These are phyloP conservation scores for Drosophila seguyi DNA, from an alignment of 1,140 invertebrate genomes.

Conservation along the genomic window DNA sequence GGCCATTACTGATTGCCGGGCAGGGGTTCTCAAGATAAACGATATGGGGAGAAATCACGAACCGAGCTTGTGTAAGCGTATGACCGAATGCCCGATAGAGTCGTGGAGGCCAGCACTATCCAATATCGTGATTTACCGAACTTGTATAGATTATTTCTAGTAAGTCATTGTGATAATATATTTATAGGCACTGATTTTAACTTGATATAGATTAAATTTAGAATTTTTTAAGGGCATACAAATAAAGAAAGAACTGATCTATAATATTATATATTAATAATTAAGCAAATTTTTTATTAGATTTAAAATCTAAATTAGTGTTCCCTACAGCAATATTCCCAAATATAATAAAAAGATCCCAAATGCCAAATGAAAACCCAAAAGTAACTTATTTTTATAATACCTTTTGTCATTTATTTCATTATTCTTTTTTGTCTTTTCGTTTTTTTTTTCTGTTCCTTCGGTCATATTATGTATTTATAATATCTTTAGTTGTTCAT, in stretches of 20 bases:
- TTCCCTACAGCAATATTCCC: rapidly evolving
- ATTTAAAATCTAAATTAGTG: not conserved
- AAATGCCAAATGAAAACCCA: not conserved
- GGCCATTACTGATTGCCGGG: conserved; percentile 31
- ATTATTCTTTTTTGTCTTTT: conserved; percentile 36
- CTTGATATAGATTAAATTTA: not conserved
- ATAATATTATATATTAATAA: not conserved
- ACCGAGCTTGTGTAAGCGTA: conserved; percentile 29
- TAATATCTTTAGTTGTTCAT: conserved; percentile 65
- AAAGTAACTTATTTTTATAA: conserved; percentile 39
- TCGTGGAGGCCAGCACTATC: conserved; percentile 35
- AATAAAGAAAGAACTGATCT: too few species aligned
- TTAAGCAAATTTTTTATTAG: not conserved
- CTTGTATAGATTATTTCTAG: not conserved
- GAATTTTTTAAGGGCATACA: too few species aligned
- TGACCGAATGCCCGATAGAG: conserved; percentile 33
- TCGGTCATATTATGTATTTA: conserved; percentile 61
- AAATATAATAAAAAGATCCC: not conserved
- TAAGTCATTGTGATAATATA: not conserved
- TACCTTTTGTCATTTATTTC: conserved; percentile 70
- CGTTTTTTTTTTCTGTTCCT: conserved; percentile 38
- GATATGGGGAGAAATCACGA: conserved; percentile 45
- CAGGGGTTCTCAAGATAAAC: conserved; percentile 39
- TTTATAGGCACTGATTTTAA: not conserved
- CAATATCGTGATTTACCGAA: conserved; percentile 36